Evolutionary conservation across 2,113 vertebrate species (phyloP), one percentile per base, ranked within the genome.

Genomic region (Calyptommatus sinebrachiatus): DNA sequence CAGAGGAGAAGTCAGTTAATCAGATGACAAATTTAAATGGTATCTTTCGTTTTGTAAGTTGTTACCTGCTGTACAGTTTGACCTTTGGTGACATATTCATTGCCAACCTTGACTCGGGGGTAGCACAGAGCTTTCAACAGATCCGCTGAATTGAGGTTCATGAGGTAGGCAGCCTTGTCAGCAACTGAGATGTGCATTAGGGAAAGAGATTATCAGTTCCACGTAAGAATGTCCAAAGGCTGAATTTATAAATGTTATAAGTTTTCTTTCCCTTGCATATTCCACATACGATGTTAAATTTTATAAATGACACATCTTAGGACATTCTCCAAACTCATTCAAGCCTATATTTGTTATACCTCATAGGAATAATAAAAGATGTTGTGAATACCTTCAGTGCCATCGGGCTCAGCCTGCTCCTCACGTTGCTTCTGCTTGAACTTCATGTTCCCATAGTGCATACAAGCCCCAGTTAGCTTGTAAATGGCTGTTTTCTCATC

Each of bases 351-450:
- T 63, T 63, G 24, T 35, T 29, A 26, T 57, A 26, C 6, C 3
- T 71, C 28, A 62, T 26, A 71, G 60, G 79, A n/a, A 6, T 63
- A 72, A 68, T 1, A 5, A 0, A 2, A 67, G 26, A 66, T 22
- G 91, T 8, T 57, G 53, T 41, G 75, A 71, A 8, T 92, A 97
- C 96, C 96, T 93, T 97, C 95, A 0, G 95, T 96, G 92, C 96
- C 95, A 0, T 97, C 96, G 0, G 96, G 95, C 78, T 96, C 95
- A 1, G 95, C 96, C 83, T 96, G 96, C 78, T 96, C 95, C 73
- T 97, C 96, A 0, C 96, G 84, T 22, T 95, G 97, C 9, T 96
- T 97, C 88, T 97, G 96, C 91, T 97, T 97, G 91, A 97, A 97
- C 86, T 96, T 97, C 92, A 97, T 91, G 89, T 97, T 97, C 1